A percentile compares a stretch with the other conserved stretches of the same genome.
Conservation (phyloP, 2,888 invertebrate species). For the Saturnia pavonia region DNA sequence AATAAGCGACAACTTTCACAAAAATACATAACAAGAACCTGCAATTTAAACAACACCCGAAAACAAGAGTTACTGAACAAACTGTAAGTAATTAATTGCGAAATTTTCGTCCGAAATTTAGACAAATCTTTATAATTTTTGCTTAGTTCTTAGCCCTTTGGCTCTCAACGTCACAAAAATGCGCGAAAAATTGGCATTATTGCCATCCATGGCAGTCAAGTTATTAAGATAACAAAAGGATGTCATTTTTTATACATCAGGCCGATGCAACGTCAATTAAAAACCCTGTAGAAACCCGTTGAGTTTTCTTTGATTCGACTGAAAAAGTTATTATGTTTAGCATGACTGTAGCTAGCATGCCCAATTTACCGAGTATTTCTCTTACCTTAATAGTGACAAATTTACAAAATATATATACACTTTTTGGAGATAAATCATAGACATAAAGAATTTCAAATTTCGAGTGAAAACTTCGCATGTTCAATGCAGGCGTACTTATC, state of each 20-base stretch:
- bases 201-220: no score
- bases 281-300: constrained; percentile 2
- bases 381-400: not conserved
- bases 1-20: constrained; percentile 5
- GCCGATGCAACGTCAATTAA: not conserved
- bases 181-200: no score
- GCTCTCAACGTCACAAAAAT: no score
- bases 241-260: not conserved
- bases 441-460: not conserved
- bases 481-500: constrained; percentile 11
- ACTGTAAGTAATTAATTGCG: constrained; percentile 1
- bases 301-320: not conserved
- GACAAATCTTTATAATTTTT: not conserved
- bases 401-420: not conserved
- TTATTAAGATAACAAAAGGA: not conserved
- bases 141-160: not conserved
- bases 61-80: not conserved
- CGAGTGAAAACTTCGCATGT: constrained; percentile 9
- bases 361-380: not conserved
- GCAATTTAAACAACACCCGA: not conserved
- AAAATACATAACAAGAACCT: constrained; percentile 15
- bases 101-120: constrained; percentile 2
- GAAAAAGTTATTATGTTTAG: not conserved
- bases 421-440: not conserved
- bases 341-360: not conserved